Evolutionary conservation across 1,140 invertebrate genomes (phyloP).

Genomic region (Aethina tumida): DNA sequence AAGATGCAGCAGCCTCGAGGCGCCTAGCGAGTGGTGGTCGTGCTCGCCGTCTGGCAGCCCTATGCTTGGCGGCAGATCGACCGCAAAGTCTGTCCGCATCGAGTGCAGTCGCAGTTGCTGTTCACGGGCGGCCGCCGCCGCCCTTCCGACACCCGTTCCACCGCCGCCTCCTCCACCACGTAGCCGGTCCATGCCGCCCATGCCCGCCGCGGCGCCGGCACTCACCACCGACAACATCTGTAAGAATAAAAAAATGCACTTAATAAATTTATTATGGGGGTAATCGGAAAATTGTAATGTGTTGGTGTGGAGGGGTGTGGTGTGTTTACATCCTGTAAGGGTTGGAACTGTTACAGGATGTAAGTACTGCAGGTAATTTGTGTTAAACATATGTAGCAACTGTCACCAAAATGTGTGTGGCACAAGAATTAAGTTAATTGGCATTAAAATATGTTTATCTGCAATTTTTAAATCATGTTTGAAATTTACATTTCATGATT

Average conservation of each 20-base stretch:
- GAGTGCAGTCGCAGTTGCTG: constrained; percentile 46
- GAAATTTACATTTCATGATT: no score
- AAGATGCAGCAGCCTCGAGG: constrained; percentile 46
- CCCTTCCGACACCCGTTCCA: constrained; percentile 31
- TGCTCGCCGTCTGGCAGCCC: constrained; percentile 59
- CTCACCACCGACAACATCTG: constrained; percentile 57
- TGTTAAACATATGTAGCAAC: no score
- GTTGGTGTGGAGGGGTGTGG: no score
- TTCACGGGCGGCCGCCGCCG: constrained; percentile 42
- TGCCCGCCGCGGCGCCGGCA: constrained; percentile 45
- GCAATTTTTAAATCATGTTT: no score
- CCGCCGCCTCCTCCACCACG: constrained; percentile 36
- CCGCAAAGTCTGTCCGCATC: constrained; percentile 49
- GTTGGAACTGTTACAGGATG: no score
- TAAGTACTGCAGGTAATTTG: no score
- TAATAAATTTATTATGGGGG: not conserved
- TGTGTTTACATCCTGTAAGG: no score
- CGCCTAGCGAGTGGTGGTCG: constrained; percentile 36
- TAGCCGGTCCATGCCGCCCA: constrained; percentile 40
- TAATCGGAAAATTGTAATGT: no score
- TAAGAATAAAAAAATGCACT: constrained; percentile 20
- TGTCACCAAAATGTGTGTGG: no score
- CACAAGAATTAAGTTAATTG: no score
- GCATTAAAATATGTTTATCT: no score
- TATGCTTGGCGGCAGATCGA: constrained; percentile 56